A percentile compares a stretch with the other conserved stretches of the same genome.
These are phyloP conservation scores for Eciton burchellii DNA, from an alignment of 1,140 invertebrate genomes.

Conservation along the genomic window DNA sequence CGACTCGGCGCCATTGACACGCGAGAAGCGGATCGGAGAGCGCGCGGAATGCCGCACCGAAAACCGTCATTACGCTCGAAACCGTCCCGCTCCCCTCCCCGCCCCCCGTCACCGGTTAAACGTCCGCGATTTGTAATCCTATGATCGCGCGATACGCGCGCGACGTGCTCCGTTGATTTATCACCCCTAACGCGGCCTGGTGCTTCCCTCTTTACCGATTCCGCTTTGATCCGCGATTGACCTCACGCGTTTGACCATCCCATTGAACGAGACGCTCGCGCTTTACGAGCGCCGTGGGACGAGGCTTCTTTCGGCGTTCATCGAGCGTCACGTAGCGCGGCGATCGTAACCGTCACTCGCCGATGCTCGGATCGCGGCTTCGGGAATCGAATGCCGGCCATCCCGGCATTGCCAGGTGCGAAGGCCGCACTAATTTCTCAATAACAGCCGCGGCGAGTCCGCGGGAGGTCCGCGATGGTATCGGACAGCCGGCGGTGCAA, in stretches of 20 bases:
- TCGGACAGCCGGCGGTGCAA: neutral
- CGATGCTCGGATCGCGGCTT: conserved; percentile 4
- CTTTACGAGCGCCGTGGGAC: too few relatives aligned
- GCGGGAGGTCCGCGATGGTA: conserved; percentile 37
- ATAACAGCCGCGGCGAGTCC: conserved; percentile 31
- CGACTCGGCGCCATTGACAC: conserved; percentile 40
- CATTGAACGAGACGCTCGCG: neutral
- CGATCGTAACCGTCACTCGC: conserved; percentile 24
- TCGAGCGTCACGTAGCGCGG: neutral
- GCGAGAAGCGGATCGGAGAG: conserved; percentile 62
- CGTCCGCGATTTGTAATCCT: too few relatives aligned
- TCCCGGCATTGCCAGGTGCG: conserved; percentile 5
- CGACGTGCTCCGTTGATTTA: too few relatives aligned
- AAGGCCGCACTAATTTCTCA: conserved; percentile 51
- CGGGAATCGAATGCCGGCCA: neutral
- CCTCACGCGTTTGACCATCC: too few relatives aligned
- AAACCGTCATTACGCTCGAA: conserved; percentile 65
- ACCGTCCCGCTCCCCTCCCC: too few relatives aligned
- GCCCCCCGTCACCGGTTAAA: too few relatives aligned
- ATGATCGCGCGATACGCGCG: conserved; percentile 11
- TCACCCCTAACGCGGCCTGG: too few relatives aligned
- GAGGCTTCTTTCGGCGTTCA: conserved; percentile 24
- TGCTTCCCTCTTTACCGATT: too few relatives aligned
- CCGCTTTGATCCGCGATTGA: too few relatives aligned
- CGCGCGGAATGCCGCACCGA: conserved; percentile 31